Percentiles rank a stretch among this genome's conserved stretches.
These are phyloP conservation scores for Eidolon helvum DNA, from an alignment of 2,113 vertebrate genomes.

Conservation along the genomic window DNA sequence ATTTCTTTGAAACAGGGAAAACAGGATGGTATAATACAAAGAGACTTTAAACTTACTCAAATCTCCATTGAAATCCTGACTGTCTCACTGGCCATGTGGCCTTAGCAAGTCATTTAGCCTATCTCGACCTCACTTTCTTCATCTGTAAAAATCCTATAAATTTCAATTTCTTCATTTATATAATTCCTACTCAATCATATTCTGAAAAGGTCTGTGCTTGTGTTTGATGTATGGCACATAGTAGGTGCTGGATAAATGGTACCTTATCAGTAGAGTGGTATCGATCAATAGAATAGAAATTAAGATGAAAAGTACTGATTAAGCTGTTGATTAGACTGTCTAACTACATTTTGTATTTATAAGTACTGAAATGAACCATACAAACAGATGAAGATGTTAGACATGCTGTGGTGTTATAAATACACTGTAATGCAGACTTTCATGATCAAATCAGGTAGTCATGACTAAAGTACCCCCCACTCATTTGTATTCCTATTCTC, in stretches of 20 bases:
- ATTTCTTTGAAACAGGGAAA: neutral
- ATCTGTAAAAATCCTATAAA: conserved; percentile 12
- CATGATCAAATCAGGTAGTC: neutral
- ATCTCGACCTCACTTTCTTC: neutral
- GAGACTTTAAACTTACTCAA: neutral
- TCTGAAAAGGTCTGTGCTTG: neutral
- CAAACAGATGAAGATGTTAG: neutral
- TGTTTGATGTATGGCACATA: neutral
- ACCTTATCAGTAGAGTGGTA: neutral
- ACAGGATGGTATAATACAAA: neutral
- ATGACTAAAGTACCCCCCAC: neutral
- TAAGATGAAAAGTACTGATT: neutral
- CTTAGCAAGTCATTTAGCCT: neutral
- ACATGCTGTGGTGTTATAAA: neutral
- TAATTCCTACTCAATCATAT: neutral
- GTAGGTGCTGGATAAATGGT: neutral
- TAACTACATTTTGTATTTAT: neutral
- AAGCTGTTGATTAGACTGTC: neutral
- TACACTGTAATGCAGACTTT: neutral
- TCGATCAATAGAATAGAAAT: conserved; percentile 21
- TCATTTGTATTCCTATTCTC: neutral
- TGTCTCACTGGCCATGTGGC: neutral
- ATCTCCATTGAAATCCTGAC: neutral
- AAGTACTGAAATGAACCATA: neutral
- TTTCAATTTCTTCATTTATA: neutral